These are phyloP conservation scores for Drosophila kanapiae DNA, from an alignment of 1,140 invertebrate species.

Conservation along the genomic window DNA sequence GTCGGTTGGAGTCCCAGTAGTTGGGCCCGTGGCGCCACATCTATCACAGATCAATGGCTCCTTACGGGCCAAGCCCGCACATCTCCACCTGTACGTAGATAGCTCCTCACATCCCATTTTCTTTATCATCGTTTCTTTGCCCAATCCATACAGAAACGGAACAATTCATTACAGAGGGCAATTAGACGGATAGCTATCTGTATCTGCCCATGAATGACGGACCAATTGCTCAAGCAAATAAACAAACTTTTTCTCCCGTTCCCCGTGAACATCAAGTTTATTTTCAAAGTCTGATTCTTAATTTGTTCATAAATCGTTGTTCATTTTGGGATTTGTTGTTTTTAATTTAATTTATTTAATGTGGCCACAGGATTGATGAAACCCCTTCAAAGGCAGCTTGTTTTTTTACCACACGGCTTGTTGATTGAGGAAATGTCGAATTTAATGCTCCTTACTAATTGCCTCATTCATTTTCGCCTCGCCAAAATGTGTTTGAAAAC, in stretches of 20 bases:
- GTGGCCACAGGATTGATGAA: slow-evolving; percentile 70
- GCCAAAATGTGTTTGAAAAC: slow-evolving; percentile 66
- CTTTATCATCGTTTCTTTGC: slow-evolving; percentile 2
- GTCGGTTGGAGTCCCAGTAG: slow-evolving; percentile 41
- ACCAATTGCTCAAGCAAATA: slow-evolving; percentile 81
- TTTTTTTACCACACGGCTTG: slow-evolving; percentile 19
- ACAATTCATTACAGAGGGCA: slow-evolving; percentile 71
- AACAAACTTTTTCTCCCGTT: slow-evolving; percentile 62
- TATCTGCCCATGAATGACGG: slow-evolving; percentile 65
- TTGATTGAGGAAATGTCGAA: slow-evolving; percentile 77
- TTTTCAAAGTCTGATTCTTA: slow-evolving; percentile 69
- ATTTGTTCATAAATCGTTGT: slow-evolving; percentile 81
- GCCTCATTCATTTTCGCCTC: slow-evolving; percentile 47
- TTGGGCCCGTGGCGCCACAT: slow-evolving; percentile 65
- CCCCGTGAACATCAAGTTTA: slow-evolving; percentile 45
- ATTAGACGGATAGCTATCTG: slow-evolving; percentile 66
- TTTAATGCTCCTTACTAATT: slow-evolving; percentile 67
- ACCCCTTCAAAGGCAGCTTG: slow-evolving; percentile 53
- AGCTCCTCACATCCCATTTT: slow-evolving; percentile 4
- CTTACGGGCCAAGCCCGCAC: slow-evolving; percentile 28
- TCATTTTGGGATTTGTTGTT: slow-evolving; percentile 69
- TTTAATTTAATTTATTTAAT: slow-evolving; percentile 77
- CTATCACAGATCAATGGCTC: slow-evolving; percentile 53
- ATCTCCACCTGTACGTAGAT: neutral
- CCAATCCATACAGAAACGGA: slow-evolving; percentile 38